A percentile compares a stretch with the other conserved stretches of the same genome.
Evolutionary conservation across 2,888 invertebrate genomes (phyloP).

Genomic region (Drymonia ruficornis): DNA sequence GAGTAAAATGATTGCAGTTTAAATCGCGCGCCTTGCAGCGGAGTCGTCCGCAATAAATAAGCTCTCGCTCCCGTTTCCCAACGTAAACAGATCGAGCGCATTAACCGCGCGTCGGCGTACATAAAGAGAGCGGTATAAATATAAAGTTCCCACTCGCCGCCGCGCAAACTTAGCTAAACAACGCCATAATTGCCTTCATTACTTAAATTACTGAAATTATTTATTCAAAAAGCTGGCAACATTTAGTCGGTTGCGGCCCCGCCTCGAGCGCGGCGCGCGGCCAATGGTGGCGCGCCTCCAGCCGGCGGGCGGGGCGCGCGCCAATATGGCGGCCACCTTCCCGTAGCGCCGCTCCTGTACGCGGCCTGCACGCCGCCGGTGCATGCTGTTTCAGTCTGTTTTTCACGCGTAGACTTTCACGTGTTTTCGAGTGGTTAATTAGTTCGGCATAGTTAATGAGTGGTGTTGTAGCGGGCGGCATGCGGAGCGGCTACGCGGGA

Average conservation of each 20-base stretch:
- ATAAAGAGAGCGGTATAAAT: slow-evolving; percentile 84
- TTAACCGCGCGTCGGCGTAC: slow-evolving; percentile 84
- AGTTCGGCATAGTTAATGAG: slow-evolving; percentile 58
- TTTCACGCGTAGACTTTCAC: slow-evolving; percentile 58
- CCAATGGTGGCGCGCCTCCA: slow-evolving; percentile 61
- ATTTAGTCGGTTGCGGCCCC: slow-evolving; percentile 69
- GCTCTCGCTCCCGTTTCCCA: slow-evolving; percentile 61
- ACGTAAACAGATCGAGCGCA: slow-evolving; percentile 84
- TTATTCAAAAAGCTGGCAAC: slow-evolving; percentile 85
- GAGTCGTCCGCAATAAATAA: slow-evolving; percentile 80
- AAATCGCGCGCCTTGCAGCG: slow-evolving; percentile 76
- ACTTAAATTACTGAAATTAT: slow-evolving; percentile 86
- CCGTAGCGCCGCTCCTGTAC: slow-evolving; percentile 48
- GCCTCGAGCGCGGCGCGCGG: slow-evolving; percentile 46
- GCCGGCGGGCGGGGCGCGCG: slow-evolving; percentile 65
- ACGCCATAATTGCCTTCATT: slow-evolving; percentile 86
- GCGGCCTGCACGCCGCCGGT: slow-evolving; percentile 50
- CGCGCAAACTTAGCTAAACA: slow-evolving; percentile 85
- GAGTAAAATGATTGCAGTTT: slow-evolving; percentile 82
- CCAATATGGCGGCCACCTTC: slow-evolving; percentile 78
- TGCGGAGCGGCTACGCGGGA: slow-evolving; percentile 38
- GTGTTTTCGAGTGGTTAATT: slow-evolving; percentile 62
- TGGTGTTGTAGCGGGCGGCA: slow-evolving; percentile 42
- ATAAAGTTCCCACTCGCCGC: slow-evolving; percentile 83
- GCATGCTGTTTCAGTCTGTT: slow-evolving; percentile 61